phyloP scores from a whole-genome alignment of 2,113 vertebrate species.

The Cisticola juncidis region DNA sequence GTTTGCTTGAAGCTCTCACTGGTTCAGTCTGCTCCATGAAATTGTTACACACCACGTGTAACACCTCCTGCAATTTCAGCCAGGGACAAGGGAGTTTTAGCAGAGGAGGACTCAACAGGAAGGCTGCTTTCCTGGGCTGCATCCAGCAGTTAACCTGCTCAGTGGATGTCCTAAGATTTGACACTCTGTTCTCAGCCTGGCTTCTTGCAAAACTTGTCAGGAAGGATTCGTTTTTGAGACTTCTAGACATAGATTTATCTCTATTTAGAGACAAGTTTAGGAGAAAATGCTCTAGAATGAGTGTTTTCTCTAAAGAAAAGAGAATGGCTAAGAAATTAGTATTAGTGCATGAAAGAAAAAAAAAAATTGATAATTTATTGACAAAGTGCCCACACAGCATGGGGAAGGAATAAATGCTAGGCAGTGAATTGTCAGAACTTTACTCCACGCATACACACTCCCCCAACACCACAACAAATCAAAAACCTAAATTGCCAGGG shows the following conservation, averaged over 20 bases:
- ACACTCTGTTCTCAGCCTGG: neutral
- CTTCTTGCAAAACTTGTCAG: neutral
- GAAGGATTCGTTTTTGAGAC: neutral
- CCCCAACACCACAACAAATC: neutral
- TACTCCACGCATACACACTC: neutral
- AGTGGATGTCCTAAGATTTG: neutral
- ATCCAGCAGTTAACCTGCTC: neutral
- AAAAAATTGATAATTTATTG: neutral
- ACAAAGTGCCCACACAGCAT: neutral
- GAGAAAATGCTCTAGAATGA: neutral
- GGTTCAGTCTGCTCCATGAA: neutral
- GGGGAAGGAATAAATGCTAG: neutral
- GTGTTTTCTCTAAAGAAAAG: neutral
- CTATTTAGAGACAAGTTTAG: neutral
- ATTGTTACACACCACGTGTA: neutral
- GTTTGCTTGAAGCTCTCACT: neutral
- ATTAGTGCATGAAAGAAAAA: neutral
- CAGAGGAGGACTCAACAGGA: neutral
- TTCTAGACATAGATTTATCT: neutral
- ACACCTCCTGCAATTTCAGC: neutral
- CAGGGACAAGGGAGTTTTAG: neutral
- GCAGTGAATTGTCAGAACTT: neutral
- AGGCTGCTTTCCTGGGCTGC: neutral
- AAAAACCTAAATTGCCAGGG: neutral
- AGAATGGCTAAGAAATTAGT: fast-evolving